These are phyloP conservation scores for Phalacrocorax pelagicus DNA, from an alignment of 2,113 vertebrate genomes.

Conservation along the genomic window DNA sequence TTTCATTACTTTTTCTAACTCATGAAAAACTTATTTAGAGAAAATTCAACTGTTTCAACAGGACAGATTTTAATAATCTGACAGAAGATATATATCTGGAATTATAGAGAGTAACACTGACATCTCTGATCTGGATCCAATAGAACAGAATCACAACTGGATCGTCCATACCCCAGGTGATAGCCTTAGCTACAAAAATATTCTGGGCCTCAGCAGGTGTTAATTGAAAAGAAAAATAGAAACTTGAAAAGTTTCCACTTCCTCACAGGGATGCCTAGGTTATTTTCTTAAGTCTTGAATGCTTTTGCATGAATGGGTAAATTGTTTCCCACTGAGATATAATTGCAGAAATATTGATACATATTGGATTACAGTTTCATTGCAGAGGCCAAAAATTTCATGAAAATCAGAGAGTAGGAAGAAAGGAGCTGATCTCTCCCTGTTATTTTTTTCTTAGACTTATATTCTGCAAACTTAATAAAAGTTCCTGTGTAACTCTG, in stretches of 20 bases:
- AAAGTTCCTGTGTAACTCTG: background rate
- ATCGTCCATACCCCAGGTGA: background rate
- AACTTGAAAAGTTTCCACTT: background rate
- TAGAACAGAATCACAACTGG: background rate
- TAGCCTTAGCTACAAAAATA: background rate
- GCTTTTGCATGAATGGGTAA: background rate
- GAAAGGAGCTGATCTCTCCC: background rate
- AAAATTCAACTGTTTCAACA: background rate
- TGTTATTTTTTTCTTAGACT: background rate
- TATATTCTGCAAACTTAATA: background rate
- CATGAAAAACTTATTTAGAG: background rate
- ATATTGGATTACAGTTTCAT: background rate
- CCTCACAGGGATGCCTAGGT: background rate
- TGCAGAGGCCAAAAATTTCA: background rate
- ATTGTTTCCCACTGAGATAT: background rate
- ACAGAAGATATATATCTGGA: background rate
- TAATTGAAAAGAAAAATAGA: background rate
- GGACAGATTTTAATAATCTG: background rate
- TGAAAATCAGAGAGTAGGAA: background rate
- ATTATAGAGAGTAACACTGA: background rate
- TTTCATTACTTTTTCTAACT: background rate
- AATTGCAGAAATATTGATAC: background rate
- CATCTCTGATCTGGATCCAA: background rate
- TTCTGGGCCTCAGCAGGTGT: background rate
- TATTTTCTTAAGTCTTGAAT: background rate